A percentile compares a stretch with the other conserved stretches of the same genome.
phyloP scores from a whole-genome alignment of 2,888 invertebrate species.

The Bugula neritina region DNA sequence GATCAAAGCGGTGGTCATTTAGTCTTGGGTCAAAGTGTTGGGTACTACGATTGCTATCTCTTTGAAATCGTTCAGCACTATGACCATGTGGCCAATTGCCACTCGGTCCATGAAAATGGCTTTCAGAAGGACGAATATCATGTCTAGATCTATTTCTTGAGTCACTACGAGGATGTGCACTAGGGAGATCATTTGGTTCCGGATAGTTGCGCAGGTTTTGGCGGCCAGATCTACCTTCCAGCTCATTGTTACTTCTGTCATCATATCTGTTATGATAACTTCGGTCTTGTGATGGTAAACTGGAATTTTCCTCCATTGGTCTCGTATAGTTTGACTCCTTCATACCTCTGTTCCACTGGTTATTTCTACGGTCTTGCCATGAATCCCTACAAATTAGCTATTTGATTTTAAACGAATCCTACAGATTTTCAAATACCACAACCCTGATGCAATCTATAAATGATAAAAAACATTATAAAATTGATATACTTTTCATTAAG shows the following conservation, averaged over 20 bases:
- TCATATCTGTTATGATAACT: neutral
- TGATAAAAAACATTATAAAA: too few species aligned
- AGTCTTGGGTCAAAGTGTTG: neutral
- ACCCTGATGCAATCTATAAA: too few species aligned
- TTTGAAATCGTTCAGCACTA: neutral
- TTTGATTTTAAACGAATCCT: too few species aligned
- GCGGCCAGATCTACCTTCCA: neutral
- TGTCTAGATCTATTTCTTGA: too few species aligned
- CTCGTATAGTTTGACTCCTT: neutral
- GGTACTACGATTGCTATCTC: neutral
- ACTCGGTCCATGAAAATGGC: neutral
- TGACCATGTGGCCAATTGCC: neutral
- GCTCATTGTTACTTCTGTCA: neutral
- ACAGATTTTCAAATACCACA: too few species aligned
- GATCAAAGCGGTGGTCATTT: too few species aligned
- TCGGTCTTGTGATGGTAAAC: too few species aligned
- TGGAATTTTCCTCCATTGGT: too few species aligned
- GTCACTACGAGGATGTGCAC: too few species aligned
- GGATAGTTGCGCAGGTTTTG: neutral
- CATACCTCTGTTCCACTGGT: neutral
- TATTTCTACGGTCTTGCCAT: neutral
- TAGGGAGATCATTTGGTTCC: too few species aligned
- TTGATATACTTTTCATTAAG: too few species aligned
- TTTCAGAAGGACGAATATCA: too few species aligned
- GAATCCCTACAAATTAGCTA: neutral